phyloP scores from a whole-genome alignment of 2,888 invertebrate species.

The Latrodectus elegans region DNA sequence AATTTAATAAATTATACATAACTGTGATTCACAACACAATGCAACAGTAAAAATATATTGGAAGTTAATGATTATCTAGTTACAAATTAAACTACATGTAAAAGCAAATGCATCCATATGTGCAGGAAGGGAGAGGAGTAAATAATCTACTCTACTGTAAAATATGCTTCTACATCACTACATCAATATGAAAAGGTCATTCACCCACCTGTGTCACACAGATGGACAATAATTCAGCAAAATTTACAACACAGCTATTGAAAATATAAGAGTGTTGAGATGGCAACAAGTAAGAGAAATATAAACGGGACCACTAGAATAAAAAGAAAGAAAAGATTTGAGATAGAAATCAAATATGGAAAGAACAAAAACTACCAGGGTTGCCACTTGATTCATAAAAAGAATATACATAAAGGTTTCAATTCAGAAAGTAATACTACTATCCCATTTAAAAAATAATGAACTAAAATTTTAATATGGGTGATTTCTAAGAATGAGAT shows the following conservation, averaged over 20 bases:
- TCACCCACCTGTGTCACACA: conserved; percentile 79
- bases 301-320: conserved; percentile 69
- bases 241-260: conserved; percentile 67
- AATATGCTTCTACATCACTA: conserved; percentile 53
- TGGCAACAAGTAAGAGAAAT: conserved; percentile 69
- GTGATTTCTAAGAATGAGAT: no score
- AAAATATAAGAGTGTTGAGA: conserved; percentile 67
- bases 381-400: conserved; percentile 53
- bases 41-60: background rate
- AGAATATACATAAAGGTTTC: background rate
- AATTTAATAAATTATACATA: no score
- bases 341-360: conserved; percentile 35
- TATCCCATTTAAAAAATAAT: no score
- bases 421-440: no score
- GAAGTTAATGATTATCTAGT: no score
- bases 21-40: background rate
- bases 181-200: conserved; percentile 55
- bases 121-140: background rate
- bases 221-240: conserved; percentile 76
- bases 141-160: background rate
- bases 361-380: conserved; percentile 38
- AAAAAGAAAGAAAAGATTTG: conserved; percentile 48
- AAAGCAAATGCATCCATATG: background rate
- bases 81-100: background rate
- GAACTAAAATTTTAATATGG: no score